phyloP scores from a whole-genome alignment of 2,888 invertebrate species.

The Ophion slaviceki region DNA sequence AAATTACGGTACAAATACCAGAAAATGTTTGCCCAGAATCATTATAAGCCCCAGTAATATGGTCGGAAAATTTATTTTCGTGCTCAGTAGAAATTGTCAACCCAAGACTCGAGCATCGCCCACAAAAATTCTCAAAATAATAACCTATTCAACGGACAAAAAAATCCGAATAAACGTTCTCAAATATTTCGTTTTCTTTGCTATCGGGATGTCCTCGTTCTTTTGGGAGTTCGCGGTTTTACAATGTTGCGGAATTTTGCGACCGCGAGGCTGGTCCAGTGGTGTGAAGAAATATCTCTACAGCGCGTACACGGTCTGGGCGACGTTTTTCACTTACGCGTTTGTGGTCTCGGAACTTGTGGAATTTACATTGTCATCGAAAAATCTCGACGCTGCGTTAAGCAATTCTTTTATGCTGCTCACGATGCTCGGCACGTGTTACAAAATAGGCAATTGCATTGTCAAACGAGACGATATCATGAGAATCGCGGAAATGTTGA shows the following conservation, averaged over 20 bases:
- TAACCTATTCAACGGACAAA: neutral
- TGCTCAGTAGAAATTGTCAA: neutral
- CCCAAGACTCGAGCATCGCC: neutral
- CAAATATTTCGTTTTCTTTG: neutral
- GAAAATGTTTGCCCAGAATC: neutral
- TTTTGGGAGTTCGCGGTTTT: slow-evolving; percentile 46
- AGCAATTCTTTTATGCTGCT: slow-evolving; percentile 44
- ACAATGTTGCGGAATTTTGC: slow-evolving; percentile 51
- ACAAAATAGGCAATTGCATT: slow-evolving; percentile 51
- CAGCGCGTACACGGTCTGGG: slow-evolving; percentile 34
- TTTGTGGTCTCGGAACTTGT: slow-evolving; percentile 39
- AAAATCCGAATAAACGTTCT: neutral
- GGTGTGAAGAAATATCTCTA: slow-evolving; percentile 58
- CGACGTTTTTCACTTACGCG: slow-evolving; percentile 24
- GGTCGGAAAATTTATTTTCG: neutral
- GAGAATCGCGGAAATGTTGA: slow-evolving; percentile 24
- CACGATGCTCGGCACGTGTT: slow-evolving; percentile 50
- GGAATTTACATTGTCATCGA: slow-evolving; percentile 24
- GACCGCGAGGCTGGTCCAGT: slow-evolving; percentile 31
- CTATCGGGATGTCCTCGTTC: slow-evolving; percentile 23
- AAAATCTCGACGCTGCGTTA: slow-evolving; percentile 27
- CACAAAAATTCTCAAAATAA: neutral
- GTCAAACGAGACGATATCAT: slow-evolving; percentile 41
- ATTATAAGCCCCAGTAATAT: neutral
- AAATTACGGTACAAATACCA: neutral